A percentile compares a stretch with the other conserved stretches of the same genome.
phyloP scores from a whole-genome alignment of 2,797 vertebrate species.

The Chiroxiphia lanceolata region DNA sequence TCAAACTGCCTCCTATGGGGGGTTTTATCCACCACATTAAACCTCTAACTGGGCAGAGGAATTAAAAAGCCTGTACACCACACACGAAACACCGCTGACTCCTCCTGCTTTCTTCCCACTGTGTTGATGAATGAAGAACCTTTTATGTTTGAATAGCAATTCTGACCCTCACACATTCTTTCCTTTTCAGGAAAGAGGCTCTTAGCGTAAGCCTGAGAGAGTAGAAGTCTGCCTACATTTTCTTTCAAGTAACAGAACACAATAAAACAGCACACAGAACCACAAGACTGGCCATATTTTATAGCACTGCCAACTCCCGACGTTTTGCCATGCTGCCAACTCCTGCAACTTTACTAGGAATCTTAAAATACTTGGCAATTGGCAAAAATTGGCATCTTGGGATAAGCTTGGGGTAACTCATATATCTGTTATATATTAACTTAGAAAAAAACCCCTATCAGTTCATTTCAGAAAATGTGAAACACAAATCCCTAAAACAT shows the following conservation, averaged over 20 bases:
- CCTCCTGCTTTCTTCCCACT: background rate
- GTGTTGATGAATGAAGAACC: background rate
- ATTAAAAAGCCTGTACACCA: background rate
- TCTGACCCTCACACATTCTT: background rate
- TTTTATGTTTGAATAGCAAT: background rate
- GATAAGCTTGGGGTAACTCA: background rate
- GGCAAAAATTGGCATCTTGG: background rate
- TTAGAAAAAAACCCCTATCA: background rate
- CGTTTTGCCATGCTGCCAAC: background rate
- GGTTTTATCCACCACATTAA: background rate
- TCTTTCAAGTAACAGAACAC: background rate
- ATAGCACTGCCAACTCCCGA: background rate
- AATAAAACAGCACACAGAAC: background rate
- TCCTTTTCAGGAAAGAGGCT: background rate
- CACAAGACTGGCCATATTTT: background rate
- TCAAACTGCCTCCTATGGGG: background rate
- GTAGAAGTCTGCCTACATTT: background rate
- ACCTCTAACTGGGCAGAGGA: background rate
- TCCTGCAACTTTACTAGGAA: background rate
- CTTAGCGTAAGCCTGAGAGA: background rate
- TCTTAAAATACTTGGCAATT: background rate
- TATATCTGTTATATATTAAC: background rate
- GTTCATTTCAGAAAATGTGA: background rate
- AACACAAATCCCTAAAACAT: background rate
- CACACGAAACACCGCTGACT: fast-evolving